Evolutionary conservation across 2,113 vertebrate genomes (phyloP), one percentile per base, ranked within the genome.

Genomic region (Leuciscus idus): DNA sequence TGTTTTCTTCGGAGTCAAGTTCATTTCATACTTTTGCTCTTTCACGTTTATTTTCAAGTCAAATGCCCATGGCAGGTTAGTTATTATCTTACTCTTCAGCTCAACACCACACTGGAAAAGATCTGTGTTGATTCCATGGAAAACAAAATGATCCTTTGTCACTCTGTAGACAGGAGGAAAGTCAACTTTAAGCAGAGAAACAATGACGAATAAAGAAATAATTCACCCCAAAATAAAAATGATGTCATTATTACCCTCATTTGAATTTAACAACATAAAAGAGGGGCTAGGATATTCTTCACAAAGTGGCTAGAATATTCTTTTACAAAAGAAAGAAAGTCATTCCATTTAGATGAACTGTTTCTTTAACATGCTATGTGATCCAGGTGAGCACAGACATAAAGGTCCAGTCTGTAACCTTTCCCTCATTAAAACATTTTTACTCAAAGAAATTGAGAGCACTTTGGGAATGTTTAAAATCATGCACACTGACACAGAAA

Each of bases 111-210:
- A 90, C 90, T 96, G 94, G 86, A 96, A 94, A 11, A 95, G 66
- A 23, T 94, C 93, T 1, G 94, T 95, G 90, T 93, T 95, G 90
- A 95, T 93, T 10, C 95, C 95, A 19, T 95, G 92, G 90, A 91
- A 95, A 81, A 92, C 2, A 92, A 92, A 93, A 15, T 92, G 75
- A 70, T 95, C 93, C 78, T 93, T 94, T 52, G 91, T 90, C 74
- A 43, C 89, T 48, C 94, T 95, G 80, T 6, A 90, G 89, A 6
- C 11, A 79, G 15, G 74, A 36, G 55, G 30, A 8, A 81, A 77
- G 15, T 78, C 4, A 75, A 33, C 36, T 9, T 77, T 48, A 59
- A 52, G n/a, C 13, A 39, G 6, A 72, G 36, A 72, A 72, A 23
- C 36, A 19, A 72, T 12, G 21, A 72, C n/a, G 9, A 72, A 12